Conservation (phyloP, 2,113 vertebrate species). For the Pterophyllum scalare region DNA sequence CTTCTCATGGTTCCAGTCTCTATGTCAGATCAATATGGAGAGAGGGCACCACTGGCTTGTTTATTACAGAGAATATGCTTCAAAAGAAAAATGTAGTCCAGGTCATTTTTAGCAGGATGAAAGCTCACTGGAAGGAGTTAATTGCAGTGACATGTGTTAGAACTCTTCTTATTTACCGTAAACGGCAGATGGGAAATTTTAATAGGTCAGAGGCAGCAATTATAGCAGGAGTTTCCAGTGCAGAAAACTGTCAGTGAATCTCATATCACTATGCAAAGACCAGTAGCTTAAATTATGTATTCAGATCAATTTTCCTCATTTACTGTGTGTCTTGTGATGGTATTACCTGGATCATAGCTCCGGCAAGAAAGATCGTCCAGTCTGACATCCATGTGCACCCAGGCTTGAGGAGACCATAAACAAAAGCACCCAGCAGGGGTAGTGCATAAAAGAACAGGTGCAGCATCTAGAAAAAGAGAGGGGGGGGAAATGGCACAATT, state of each 20-base stretch:
- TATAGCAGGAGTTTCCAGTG: background rate
- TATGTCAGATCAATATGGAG: conserved; percentile 10
- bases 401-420: conserved; percentile 85
- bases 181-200: conserved; percentile 17
- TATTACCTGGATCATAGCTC: conserved; percentile 88
- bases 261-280: background rate
- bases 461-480: conserved; percentile 84
- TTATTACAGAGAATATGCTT: conserved; percentile 28
- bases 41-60: conserved; percentile 20
- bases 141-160: conserved; percentile 13
- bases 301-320: conserved; percentile 10
- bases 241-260: background rate
- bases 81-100: conserved; percentile 10
- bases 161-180: background rate
- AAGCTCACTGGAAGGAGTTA: conserved; percentile 13
- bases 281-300: background rate
- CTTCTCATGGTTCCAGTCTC: conserved; percentile 26
- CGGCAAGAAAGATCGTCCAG: conserved; percentile 86
- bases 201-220: conserved; percentile 18
- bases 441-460: conserved; percentile 86
- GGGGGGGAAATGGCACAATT: background rate
- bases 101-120: conserved; percentile 29
- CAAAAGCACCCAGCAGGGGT: conserved; percentile 83
- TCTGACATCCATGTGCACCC: conserved; percentile 91
- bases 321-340: background rate